A percentile compares a stretch with the other conserved stretches of the same genome.
These are phyloP conservation scores for Macaria liturata DNA, from an alignment of 2,888 invertebrate species.

Conservation along the genomic window DNA sequence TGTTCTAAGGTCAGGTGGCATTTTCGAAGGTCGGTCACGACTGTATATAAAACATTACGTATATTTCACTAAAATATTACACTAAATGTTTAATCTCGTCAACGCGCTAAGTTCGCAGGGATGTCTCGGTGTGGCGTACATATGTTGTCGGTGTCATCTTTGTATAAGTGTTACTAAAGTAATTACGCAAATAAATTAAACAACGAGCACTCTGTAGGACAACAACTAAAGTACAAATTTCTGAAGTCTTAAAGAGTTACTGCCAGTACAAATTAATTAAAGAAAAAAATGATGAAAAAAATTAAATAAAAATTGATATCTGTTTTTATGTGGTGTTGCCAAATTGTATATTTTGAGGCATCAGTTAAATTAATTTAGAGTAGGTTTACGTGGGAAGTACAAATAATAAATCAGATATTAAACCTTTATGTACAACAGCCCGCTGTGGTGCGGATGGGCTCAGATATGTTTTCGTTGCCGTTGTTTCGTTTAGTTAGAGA, in stretches of 20 bases:
- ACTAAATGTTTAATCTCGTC: slow-evolving; percentile 44
- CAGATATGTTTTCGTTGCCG: slow-evolving; percentile 23
- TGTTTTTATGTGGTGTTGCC: slow-evolving; percentile 79
- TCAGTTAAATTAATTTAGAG: slow-evolving; percentile 67
- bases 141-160: slow-evolving; percentile 72
- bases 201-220: slow-evolving; percentile 70
- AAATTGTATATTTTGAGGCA: slow-evolving; percentile 75
- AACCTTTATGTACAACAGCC: slow-evolving; percentile 52
- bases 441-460: slow-evolving; percentile 42
- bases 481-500: slow-evolving; percentile 46
- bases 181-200: slow-evolving; percentile 38
- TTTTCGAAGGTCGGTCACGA: slow-evolving; percentile 50
- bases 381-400: slow-evolving; percentile 71
- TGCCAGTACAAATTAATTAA: slow-evolving; percentile 82
- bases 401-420: slow-evolving; percentile 47
- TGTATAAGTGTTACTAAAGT: slow-evolving; percentile 56
- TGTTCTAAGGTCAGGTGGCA: slow-evolving; percentile 43
- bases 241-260: slow-evolving; percentile 74
- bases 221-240: slow-evolving; percentile 80
- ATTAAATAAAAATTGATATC: slow-evolving; percentile 43
- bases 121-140: slow-evolving; percentile 67
- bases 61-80: slow-evolving; percentile 45
- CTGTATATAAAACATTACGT: slow-evolving; percentile 62
- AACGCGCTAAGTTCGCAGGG: slow-evolving; percentile 58
- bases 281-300: slow-evolving; percentile 43